A percentile compares a stretch with the other conserved stretches of the same genome.
These are phyloP conservation scores for Thera obeliscata DNA, from an alignment of 2,888 invertebrate species.

Conservation along the genomic window DNA sequence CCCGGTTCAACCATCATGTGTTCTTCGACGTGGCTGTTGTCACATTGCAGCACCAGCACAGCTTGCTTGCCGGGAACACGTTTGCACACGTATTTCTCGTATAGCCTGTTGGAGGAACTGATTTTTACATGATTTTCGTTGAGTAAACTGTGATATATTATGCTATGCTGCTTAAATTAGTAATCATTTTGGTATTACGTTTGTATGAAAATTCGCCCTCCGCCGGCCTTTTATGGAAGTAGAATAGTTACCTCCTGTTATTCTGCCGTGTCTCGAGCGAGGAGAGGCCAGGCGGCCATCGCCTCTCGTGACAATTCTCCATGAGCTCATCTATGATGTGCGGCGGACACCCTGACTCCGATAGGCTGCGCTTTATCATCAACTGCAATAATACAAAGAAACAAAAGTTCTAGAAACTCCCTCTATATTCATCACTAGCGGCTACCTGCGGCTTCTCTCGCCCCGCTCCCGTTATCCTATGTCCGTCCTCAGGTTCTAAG, in stretches of 20 bases:
- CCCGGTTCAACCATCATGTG: conserved; percentile 98
- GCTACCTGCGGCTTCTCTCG: too few relatives aligned
- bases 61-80: conserved; percentile 98
- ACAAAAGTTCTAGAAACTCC: conserved; percentile 17
- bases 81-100: conserved; percentile 97
- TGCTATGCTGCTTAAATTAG: too few relatives aligned
- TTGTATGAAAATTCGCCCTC: too few relatives aligned
- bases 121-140: conserved; percentile 21
- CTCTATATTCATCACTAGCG: too few relatives aligned
- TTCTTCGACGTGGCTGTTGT: conserved; percentile 97
- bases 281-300: conserved; percentile 97
- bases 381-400: conserved; percentile 82
- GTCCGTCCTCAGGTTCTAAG: too few relatives aligned
- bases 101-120: conserved; percentile 75
- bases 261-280: conserved; percentile 97
- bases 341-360: conserved; percentile 96
- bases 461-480: too few relatives aligned
- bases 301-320: conserved; percentile 98
- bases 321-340: conserved; percentile 97
- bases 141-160: background rate
- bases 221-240: background rate
- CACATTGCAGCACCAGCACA: conserved; percentile 96
- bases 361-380: conserved; percentile 96
- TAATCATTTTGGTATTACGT: too few relatives aligned
- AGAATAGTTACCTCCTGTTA: conserved; percentile 89